Percentiles rank a stretch among this genome's conserved stretches.
phyloP scores from a whole-genome alignment of 2,888 invertebrate genomes.

The Patella pellucida region DNA sequence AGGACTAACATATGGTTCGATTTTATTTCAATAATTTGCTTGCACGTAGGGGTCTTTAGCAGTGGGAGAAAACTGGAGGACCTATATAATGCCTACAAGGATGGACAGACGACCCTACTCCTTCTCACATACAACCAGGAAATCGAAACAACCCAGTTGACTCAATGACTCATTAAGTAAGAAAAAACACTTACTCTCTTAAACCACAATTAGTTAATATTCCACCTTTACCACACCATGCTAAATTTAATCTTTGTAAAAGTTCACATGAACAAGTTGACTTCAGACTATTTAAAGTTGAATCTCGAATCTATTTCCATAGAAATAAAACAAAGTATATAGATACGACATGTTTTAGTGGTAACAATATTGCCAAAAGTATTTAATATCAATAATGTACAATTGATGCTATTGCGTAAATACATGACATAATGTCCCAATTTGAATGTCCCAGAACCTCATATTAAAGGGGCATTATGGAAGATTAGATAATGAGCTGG shows the following conservation, averaged over 20 bases:
- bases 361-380: conserved; percentile 16
- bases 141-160: no score
- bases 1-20: no score
- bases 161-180: not conserved
- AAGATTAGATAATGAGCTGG: no score
- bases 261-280: conserved; percentile 49
- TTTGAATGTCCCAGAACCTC: not conserved
- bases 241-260: conserved; percentile 85
- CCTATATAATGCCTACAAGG: no score
- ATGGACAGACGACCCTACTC: no score
- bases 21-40: no score
- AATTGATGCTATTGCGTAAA: not conserved
- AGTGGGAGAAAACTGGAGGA: no score
- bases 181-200: conserved; percentile 61
- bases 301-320: conserved; percentile 54
- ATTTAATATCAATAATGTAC: not conserved
- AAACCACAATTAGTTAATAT: conserved; percentile 74
- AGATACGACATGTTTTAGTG: conserved; percentile 12
- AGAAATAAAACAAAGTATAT: no score
- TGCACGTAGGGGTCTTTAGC: no score
- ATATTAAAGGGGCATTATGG: no score
- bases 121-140: no score
- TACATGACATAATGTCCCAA: not conserved
- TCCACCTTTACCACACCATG: conserved; percentile 87
- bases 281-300: conserved; percentile 52